Conservation (phyloP, 2,113 vertebrate genomes). For the Fukomys damarensis region DNA sequence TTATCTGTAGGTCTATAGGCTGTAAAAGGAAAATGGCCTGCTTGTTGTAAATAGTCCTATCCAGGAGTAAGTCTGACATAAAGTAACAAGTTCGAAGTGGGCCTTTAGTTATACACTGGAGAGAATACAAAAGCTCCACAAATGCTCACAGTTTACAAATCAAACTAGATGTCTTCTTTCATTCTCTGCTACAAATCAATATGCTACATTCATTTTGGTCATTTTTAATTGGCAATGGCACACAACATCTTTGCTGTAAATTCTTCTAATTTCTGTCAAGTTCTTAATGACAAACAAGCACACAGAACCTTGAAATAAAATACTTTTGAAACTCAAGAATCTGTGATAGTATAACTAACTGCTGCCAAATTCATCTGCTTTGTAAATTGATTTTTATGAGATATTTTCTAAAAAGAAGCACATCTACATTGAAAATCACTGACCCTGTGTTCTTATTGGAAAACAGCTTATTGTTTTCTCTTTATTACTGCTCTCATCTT, state of each 20-base stretch:
- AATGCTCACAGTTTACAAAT: conserved; percentile 50
- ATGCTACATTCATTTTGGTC: conserved; percentile 10
- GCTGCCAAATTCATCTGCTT: conserved; percentile 58
- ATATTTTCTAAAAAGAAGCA: conserved; percentile 55
- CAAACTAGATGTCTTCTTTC: conserved; percentile 40
- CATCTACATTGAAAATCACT: conserved; percentile 63
- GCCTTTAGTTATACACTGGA: conserved; percentile 16
- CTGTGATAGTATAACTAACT: conserved; percentile 65
- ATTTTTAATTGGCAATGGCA: conserved; percentile 57
- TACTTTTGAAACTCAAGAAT: conserved; percentile 51
- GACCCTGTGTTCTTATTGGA: conserved; percentile 60
- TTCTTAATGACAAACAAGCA: conserved; percentile 50
- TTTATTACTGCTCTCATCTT: conserved; percentile 53
- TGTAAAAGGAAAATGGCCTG: conserved; percentile 22
- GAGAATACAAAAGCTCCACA: conserved; percentile 50
- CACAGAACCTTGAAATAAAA: conserved; percentile 64
- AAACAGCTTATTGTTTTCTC: conserved; percentile 55
- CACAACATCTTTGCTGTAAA: conserved; percentile 52
- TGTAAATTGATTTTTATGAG: conserved; percentile 57
- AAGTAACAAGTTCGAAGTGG: conserved; percentile 44
- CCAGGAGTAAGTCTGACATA: conserved; percentile 49
- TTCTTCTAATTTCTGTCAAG: conserved; percentile 64
- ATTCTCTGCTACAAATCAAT: conserved; percentile 28
- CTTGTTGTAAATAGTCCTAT: conserved; percentile 55
- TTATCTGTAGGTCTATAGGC: neutral